Conservation (phyloP, 2,888 invertebrate genomes). For the Amorpha juglandis region DNA sequence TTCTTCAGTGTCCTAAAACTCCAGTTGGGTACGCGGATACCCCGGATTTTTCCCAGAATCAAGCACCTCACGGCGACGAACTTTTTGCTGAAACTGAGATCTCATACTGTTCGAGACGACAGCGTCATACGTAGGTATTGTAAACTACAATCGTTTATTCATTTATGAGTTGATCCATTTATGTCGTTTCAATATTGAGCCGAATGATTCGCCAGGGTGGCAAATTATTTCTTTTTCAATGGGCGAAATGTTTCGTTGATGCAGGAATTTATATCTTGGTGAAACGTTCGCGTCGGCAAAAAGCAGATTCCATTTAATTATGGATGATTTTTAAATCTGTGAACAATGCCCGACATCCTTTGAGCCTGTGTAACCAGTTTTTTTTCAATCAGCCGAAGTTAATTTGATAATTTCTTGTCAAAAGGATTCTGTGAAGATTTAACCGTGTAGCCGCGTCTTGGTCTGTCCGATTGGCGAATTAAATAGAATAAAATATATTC, state of each 20-base stretch:
- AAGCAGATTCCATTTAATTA: slow-evolving; percentile 83
- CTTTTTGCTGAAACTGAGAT: slow-evolving; percentile 63
- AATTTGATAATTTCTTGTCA: slow-evolving; percentile 82
- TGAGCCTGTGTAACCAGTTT: slow-evolving; percentile 59
- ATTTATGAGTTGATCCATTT: slow-evolving; percentile 46
- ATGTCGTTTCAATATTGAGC: slow-evolving; percentile 61
- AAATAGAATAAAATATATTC: neutral
- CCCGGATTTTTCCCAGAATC: slow-evolving; percentile 75
- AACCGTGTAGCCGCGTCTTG: slow-evolving; percentile 11
- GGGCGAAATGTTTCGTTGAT: slow-evolving; percentile 55
- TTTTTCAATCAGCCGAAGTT: slow-evolving; percentile 70
- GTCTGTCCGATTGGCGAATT: neutral
- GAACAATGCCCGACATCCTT: slow-evolving; percentile 81
- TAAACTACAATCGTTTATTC: slow-evolving; percentile 60
- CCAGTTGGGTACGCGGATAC: slow-evolving; percentile 31
- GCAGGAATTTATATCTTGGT: slow-evolving; percentile 78
- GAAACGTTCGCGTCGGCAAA: slow-evolving; percentile 67
- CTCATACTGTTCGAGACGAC: slow-evolving; percentile 58
- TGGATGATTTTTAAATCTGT: slow-evolving; percentile 83
- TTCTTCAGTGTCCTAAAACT: slow-evolving; percentile 21
- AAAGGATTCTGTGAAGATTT: slow-evolving; percentile 46
- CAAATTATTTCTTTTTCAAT: slow-evolving; percentile 71
- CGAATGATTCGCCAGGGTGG: slow-evolving; percentile 70
- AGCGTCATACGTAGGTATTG: too few relatives aligned
- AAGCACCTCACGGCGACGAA: slow-evolving; percentile 58